Base-by-base conservation (phyloP, 2,888 invertebrate genomes). In the Papilio protenor region DNA sequence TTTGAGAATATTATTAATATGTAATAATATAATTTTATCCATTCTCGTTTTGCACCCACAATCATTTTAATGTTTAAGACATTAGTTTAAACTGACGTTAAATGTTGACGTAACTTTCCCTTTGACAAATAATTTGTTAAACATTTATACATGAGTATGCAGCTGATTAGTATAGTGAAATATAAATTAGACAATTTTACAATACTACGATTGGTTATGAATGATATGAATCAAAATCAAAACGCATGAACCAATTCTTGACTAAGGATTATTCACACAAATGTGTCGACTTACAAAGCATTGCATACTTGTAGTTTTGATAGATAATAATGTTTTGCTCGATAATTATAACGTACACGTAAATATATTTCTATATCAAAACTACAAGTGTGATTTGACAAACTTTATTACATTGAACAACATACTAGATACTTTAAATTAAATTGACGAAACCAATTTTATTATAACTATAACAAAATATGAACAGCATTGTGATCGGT, bases 101-200 rank as follows among this genome's bases (percentile, higher is more conserved):
- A 40, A 66, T 27, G n/a, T 66, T 40, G 66, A 66, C 18, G 40
- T 11, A n/a, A n/a, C n/a, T 66, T n/a, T 33, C 18, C 12, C 18
- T 40, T 66, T 40, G 66, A 66, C 66, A 10, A 66, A 66, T 40
- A 40, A 66, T 40, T 66, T 66, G 40, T 66, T 40, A 66, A 66
- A 66, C 23, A n/a, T 40, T 64, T 64, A 18, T 64, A 27, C 18
- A 66, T 40, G 66, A 66, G 40, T 18, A 66, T 66, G 66, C n/a
- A 66, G 40, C n/a, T 14, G 40, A 66, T n/a, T 2, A 18, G 66
- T 66, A 40, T 40, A 66, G 61, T 66, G 16, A 66, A 40, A 66
- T 66, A 40, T 66, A 12, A 66, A 40, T n/a, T 10, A 33, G 18
- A 66, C 66, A 66, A 66, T 66, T 61, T 61, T 33, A 61, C 66